Conservation (phyloP, 1,140 invertebrate species). For the Bombus superbus region DNA sequence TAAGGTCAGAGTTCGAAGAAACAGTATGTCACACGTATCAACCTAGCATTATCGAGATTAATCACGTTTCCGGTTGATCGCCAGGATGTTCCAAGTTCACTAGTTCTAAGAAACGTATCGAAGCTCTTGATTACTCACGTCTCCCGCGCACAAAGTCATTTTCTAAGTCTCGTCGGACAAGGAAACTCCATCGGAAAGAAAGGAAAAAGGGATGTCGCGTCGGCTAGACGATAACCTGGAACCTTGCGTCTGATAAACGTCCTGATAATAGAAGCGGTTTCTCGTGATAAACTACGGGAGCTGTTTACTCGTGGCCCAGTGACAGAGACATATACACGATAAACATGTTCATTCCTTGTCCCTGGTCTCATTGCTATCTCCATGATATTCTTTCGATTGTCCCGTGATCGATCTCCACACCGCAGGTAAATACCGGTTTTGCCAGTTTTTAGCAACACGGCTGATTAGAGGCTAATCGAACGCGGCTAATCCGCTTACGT, state of each 20-base stretch:
- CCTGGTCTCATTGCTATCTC: constrained; percentile 23
- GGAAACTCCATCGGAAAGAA: neutral
- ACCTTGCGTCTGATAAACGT: constrained; percentile 49
- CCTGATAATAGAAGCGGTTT: constrained; percentile 23
- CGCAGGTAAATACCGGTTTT: constrained; percentile 45
- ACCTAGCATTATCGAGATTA: neutral
- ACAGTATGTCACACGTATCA: neutral
- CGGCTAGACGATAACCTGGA: constrained; percentile 45
- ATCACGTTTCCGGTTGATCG: neutral
- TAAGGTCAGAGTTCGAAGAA: neutral
- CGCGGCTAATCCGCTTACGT: constrained; percentile 37
- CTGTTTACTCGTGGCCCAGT: constrained; percentile 48
- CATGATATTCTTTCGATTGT: neutral
- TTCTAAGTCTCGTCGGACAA: neutral
- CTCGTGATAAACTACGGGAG: constrained; percentile 37
- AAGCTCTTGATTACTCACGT: constrained; percentile 8
- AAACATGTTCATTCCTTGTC: constrained; percentile 24
- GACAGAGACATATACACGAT: constrained; percentile 19
- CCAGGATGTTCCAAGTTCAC: neutral
- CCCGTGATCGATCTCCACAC: constrained; percentile 15
- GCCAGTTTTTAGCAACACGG: constrained; percentile 8
- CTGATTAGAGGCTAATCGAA: constrained; percentile 36
- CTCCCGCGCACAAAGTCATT: neutral
- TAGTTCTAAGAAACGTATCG: neutral
- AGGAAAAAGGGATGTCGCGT: constrained; percentile 8